Percentiles rank a stretch among this genome's conserved stretches.
Conservation (phyloP, 2,797 vertebrate genomes). For the Pantherophis alleghaniensis region DNA sequence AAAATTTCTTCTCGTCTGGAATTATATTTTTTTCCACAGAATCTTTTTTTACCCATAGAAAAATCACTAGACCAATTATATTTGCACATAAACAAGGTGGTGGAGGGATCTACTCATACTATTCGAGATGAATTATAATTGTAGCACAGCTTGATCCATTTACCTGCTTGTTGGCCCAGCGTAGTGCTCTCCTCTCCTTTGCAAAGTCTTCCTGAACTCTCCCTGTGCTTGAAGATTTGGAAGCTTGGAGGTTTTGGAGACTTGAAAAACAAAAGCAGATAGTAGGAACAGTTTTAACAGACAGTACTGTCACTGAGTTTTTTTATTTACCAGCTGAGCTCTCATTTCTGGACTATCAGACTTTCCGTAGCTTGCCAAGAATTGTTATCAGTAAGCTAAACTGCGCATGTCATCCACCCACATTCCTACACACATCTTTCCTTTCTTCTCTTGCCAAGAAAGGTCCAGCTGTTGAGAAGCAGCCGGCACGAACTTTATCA, state of each 20-base stretch:
- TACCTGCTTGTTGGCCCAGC: neutral
- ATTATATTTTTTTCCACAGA: neutral
- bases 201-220: neutral
- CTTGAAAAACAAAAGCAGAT: neutral
- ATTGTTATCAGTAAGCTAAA: no score
- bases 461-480: no score
- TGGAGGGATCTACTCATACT: neutral
- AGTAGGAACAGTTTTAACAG: neutral
- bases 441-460: no score
- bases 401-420: no score
- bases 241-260: neutral
- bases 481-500: no score
- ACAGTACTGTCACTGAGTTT: neutral
- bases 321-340: no score
- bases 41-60: neutral
- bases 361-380: no score
- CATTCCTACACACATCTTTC: no score
- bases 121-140: neutral
- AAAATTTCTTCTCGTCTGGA: neutral
- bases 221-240: neutral
- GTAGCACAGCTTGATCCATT: neutral
- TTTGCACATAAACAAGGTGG: neutral
- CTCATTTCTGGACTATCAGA: no score
- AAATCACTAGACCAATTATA: neutral
- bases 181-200: neutral